A percentile compares a stretch with the other conserved stretches of the same genome.
These are phyloP conservation scores for Crambe crambe DNA, from an alignment of 37 sponge, comb jelly and placozoan genomes.

Conservation along the genomic window DNA sequence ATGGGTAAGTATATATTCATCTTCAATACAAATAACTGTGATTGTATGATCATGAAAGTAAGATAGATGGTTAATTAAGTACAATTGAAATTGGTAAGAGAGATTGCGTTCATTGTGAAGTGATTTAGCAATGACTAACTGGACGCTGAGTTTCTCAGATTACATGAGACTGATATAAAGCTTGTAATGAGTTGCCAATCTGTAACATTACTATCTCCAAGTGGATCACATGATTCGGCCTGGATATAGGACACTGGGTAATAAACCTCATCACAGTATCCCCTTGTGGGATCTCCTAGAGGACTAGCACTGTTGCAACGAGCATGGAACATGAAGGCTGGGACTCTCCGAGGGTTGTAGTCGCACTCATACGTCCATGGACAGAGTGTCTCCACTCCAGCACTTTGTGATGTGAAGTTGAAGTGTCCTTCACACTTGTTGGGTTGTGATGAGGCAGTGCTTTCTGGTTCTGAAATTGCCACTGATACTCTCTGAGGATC, in stretches of 20 bases:
- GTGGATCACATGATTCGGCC: conserved; percentile 21
- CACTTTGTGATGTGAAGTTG: neutral
- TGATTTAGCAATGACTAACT: neutral
- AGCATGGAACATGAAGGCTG: conserved; percentile 57
- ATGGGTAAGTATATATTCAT: neutral
- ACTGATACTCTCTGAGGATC: neutral
- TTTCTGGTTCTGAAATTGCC: neutral
- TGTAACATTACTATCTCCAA: neutral
- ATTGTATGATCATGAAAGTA: neutral
- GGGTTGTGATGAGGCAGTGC: neutral
- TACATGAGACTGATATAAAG: neutral
- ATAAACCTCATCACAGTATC: conserved; percentile 13
- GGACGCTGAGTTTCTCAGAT: neutral
- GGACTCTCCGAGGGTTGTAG: conserved; percentile 51
- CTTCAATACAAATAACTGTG: neutral
- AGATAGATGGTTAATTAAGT: neutral
- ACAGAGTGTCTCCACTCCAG: conserved; percentile 4
- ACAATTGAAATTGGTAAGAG: neutral
- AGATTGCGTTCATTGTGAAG: no score
- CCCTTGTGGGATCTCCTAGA: neutral
- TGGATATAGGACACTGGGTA: conserved; percentile 6
- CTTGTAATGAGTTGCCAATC: neutral
- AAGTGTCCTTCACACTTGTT: neutral
- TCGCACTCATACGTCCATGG: conserved; percentile 56
- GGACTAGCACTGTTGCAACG: conserved; percentile 5